phyloP scores from a whole-genome alignment of 2,888 invertebrate genomes.

The Chesias legatella region DNA sequence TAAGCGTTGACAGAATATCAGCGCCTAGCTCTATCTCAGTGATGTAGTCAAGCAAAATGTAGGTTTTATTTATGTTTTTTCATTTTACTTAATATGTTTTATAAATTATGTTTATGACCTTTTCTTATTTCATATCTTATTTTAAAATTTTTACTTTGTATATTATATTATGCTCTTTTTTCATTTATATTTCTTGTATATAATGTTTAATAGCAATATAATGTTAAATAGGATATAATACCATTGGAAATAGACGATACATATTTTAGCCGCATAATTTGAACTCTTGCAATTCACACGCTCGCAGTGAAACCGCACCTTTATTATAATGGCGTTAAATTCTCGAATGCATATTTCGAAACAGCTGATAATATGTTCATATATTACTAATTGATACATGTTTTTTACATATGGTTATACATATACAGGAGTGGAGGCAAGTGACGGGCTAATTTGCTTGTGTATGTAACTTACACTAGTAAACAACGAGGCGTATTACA shows the following conservation, averaged over 20 bases:
- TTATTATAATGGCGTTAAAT: conserved; percentile 52
- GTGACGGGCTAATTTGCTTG: conserved; percentile 60
- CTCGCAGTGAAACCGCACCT: conserved; percentile 42
- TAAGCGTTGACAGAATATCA: too few relatives aligned
- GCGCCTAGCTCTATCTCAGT: too few relatives aligned
- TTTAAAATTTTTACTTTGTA: too few relatives aligned
- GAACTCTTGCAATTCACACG: conserved; percentile 12
- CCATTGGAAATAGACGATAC: background rate
- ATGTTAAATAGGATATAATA: too few relatives aligned
- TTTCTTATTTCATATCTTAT: too few relatives aligned
- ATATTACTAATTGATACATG: conserved; percentile 56
- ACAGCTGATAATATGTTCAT: conserved; percentile 48
- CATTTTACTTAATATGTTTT: too few relatives aligned
- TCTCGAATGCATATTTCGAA: conserved; percentile 61
- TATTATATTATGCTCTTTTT: too few relatives aligned
- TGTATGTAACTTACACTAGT: conserved; percentile 67
- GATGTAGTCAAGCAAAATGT: too few relatives aligned
- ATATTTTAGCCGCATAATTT: conserved; percentile 1
- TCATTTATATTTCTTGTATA: too few relatives aligned
- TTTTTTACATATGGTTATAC: conserved; percentile 69
- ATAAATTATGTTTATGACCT: too few relatives aligned
- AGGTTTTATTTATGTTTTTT: too few relatives aligned
- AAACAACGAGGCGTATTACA: conserved; percentile 62
- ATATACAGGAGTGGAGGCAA: conserved; percentile 66
- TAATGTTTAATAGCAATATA: too few relatives aligned